Evolutionary conservation across 2,888 invertebrate species (phyloP).

Genomic region (Empis stercorea): DNA sequence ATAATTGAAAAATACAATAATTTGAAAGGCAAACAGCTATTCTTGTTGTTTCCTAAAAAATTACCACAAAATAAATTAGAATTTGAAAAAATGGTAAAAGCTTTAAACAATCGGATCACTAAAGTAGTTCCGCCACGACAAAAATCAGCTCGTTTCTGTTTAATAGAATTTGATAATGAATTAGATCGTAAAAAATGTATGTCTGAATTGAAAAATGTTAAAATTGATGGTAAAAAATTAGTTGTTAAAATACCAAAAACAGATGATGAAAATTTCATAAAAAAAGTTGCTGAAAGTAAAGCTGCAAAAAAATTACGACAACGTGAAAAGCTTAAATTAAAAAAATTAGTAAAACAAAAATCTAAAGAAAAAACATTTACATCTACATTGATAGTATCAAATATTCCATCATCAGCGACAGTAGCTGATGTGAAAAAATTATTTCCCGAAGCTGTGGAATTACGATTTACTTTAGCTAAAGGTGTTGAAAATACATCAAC

Average conservation of each 20-base stretch:
- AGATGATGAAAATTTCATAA: neutral
- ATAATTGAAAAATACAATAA: neutral
- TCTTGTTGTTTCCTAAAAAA: conserved; percentile 1
- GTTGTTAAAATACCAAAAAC: neutral
- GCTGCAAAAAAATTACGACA: neutral
- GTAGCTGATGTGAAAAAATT: neutral
- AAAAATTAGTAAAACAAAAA: neutral
- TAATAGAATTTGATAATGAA: conserved; percentile 3
- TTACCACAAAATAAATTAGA: neutral
- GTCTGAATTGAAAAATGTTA: neutral
- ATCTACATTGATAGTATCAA: neutral
- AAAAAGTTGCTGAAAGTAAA: neutral
- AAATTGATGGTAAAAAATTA: neutral
- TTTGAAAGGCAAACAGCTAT: neutral
- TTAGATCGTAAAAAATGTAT: neutral
- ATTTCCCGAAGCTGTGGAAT: neutral
- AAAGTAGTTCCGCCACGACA: conserved; percentile 3
- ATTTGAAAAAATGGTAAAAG: conserved; percentile 1
- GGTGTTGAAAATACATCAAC: neutral
- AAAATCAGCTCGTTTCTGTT: conserved; percentile 3
- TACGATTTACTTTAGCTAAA: neutral
- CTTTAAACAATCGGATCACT: neutral
- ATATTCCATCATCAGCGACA: neutral
- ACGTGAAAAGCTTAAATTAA: neutral
- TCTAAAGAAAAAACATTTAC: neutral